Base-by-base conservation (phyloP, 37 sponge, comb jelly and placozoan genomes). In the Corticium candelabrum region DNA sequence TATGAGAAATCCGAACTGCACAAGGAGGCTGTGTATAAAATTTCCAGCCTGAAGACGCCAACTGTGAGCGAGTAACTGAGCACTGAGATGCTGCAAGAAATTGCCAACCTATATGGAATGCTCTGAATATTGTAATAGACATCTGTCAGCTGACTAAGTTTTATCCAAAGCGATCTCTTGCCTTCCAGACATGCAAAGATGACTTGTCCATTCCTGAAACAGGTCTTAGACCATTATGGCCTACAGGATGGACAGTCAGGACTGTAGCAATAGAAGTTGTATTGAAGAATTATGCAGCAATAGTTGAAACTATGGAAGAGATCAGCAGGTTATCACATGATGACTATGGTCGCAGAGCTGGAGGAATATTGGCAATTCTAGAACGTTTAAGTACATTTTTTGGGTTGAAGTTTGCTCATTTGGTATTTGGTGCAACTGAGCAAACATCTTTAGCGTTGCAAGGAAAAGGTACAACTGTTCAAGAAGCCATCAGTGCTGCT, bases 351-450 rank as follows among this genome's bases (percentile, higher is more conserved):
- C 43, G 62, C 29, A 78, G 76, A 40, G 87, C 87, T 15, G 56
- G 41, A 41, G 79, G 89, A 15, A 38, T 85, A n/a, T 41, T 80
- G 1, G 41, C 74, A 30, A 37, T 72, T 30, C 73, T 87, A 70
- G 62, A 21, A 11, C 80, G 82, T 35, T 87, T 87, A 79, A 27
- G 39, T 30, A 85, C 84, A 31, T 85, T 38, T 74, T 91, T 83
- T 85, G 88, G 92, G 0, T 57, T 91, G 29, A 86, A 90, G 67
- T 82, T 90, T n/a, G 69, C 77, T 37, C 36, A 74, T 43, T 41
- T 82, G 34, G n/a, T 83, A 34, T 90, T 90, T 40, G 69, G 84
- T 39, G 77, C 77, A 7, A 39, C 87, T 37, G 90, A 86, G 40
- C 75, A 86, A 72, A 70, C 78, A 2, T 85, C 86, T 74, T 70